Conservation (phyloP, 92 coral and sea anemone genomes). For the Phenganax subtilis region DNA sequence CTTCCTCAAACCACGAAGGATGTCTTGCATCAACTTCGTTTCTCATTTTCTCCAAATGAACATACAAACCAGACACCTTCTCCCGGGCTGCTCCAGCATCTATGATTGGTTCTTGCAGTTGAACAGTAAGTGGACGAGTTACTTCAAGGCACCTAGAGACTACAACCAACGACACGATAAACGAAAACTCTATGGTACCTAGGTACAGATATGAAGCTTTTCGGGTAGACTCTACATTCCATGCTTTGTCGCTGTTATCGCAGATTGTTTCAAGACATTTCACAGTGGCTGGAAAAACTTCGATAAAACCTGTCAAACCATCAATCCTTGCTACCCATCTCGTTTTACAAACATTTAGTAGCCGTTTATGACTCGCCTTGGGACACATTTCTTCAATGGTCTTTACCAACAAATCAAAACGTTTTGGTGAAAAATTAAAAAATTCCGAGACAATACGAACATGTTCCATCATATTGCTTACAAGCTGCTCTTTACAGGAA, state of each 20-base stretch:
- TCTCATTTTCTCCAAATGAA: constrained; percentile 11
- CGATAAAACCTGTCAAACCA: neutral
- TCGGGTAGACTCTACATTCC: neutral
- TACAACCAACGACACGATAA: constrained; percentile 31
- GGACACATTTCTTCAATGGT: neutral
- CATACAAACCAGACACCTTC: constrained; percentile 21
- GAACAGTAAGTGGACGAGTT: constrained; percentile 30
- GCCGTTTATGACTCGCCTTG: neutral
- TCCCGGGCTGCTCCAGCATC: constrained; percentile 37
- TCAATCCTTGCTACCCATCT: neutral
- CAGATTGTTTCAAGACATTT: neutral
- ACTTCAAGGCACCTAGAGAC: constrained; percentile 22
- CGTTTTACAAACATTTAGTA: neutral
- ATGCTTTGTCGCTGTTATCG: neutral
- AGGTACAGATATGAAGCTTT: constrained; percentile 22
- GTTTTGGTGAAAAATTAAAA: neutral
- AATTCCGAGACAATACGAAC: too few relatives aligned
- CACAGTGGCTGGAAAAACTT: neutral
- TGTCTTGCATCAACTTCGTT: constrained; percentile 23
- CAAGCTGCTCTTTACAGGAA: neutral
- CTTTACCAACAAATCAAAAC: neutral
- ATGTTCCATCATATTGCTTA: too few relatives aligned
- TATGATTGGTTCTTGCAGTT: constrained; percentile 29
- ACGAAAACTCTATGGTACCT: constrained; percentile 18
- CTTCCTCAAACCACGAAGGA: neutral